Evolutionary conservation across 1,140 invertebrate genomes (phyloP), one percentile per base, ranked within the genome.

Genomic region (Euura lappo): DNA sequence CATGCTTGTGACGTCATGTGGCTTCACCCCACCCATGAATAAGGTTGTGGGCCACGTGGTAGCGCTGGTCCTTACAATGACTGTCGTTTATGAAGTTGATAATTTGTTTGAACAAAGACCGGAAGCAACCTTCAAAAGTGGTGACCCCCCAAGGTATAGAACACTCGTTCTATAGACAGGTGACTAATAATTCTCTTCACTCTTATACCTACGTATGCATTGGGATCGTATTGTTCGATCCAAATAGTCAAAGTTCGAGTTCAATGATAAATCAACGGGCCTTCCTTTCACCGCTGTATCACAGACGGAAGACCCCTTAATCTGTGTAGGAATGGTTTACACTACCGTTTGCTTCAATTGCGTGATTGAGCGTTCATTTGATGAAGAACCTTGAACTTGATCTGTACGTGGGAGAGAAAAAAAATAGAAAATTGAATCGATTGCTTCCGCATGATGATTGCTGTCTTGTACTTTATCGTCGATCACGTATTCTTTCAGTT

Each of bases 21-120:
- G 51, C 13, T 60, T 6, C 13, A 60, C 13, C 51, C 6, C 51
- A 11, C 51, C 13, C 13, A 60, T 60, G 51, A 60, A 60, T 60
- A n/a, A 60, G 51, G 51, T n/a, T 60, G 28, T 1, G 51, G 51
- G 13, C 51, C 51, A 60, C 51, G 51, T 60, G 51, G 51, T 11
- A n/a, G 51, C 13, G 51, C 51, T 60, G 51, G 10, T 60, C 6
- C 51, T 6, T n/a, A 60, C 51, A 60, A n/a, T 6, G 51, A 60
- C 51, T 11, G 51, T 60, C 51, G 10, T 60, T 60, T 60, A n/a
- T 42, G 2, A 68, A 28, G 44, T 44, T 28, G 13, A 42, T n/a
- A 8, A 10, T 42, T 68, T 8, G 28, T 68, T 68, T 28, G 44
- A 68, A 68, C 66, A 68, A 68, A 68, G 66, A 68, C 66, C 66